Base-by-base conservation (phyloP, 2,888 invertebrate species). In the Sussaba pulchella region DNA sequence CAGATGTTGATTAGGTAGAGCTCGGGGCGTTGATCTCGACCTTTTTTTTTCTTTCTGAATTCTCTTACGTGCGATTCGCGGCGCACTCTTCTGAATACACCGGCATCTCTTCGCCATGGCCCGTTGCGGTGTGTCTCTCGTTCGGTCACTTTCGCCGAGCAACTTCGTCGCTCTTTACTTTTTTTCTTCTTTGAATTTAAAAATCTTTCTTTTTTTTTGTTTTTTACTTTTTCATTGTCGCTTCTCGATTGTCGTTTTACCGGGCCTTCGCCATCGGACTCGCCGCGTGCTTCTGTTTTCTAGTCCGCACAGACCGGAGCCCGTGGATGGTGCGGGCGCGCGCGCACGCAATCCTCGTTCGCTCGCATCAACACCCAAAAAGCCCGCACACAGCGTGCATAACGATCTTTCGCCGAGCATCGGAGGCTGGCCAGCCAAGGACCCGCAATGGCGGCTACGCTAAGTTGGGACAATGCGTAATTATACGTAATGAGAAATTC, bases 1-100 rank as follows among this genome's bases (percentile, higher is more conserved):
- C 88, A 88, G 88, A 90, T 88, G 89, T 89, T 89, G 90, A 90
- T 90, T 90, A 89, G 90, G 85, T 81, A 77, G 61, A 83, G 89
- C 88, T 87, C 75, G 81, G 69, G 88, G 87, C 87, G n/a, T n/a
- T 79, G 77, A 76, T 80, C 80, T 82, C 78, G 78, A 66, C 73
- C 82, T 78, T 79, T 82, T 72, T 83, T 70, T 72, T 83, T 75
- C 69, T 50, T 76, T 26, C 39, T 64, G 72, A 26, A 76, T 64
- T 81, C 78, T 80, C 70, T 82, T 83, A 47, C 54, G 43, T 45
- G 17, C 52, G 2, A 12, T 36, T 70, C 45, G 72, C 81, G 73
- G 57, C 78, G 64, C 81, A 67, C 61, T 57, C 74, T 41, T 76
- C 70, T 72, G 41, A 45, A 61, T 81, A 74, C 70, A 59, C 59